Evolutionary conservation across 2,797 vertebrate species (phyloP).

Genomic region (Catharus ustulatus): DNA sequence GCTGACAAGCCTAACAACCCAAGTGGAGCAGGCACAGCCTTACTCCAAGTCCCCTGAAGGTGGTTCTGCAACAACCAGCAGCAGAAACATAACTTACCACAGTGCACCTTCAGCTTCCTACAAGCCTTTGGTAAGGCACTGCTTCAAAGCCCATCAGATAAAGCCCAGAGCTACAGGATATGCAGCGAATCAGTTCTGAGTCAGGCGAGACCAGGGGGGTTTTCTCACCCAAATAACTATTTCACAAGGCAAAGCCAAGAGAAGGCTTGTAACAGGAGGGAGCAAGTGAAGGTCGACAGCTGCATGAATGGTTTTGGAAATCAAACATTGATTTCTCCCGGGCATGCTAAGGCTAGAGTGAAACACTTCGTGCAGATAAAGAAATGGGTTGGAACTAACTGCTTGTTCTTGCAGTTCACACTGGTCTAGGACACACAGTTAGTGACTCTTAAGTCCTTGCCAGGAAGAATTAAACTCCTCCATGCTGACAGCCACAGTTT

Average conservation of each 20-base stretch:
- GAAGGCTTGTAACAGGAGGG: not conserved
- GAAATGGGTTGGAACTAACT: not conserved
- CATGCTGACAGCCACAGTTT: constrained; percentile 55
- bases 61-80: not conserved
- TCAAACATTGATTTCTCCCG: not conserved
- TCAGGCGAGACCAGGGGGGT: not conserved
- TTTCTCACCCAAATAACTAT: not conserved
- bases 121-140: not conserved
- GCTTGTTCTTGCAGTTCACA: not conserved
- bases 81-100: not conserved
- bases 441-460: not conserved
- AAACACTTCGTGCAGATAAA: not conserved
- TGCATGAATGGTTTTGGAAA: not conserved
- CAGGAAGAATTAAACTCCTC: constrained; percentile 59
- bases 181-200: not conserved
- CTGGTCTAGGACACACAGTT: not conserved
- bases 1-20: not conserved
- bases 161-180: not conserved
- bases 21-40: not conserved
- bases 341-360: not conserved
- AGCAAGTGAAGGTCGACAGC: not conserved
- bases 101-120: not conserved
- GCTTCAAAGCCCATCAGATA: constrained; percentile 1
- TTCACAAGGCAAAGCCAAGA: not conserved
- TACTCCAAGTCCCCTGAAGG: not conserved